Evolutionary conservation across 1,140 invertebrate species (phyloP).

Genomic region (Panulirus ornatus): DNA sequence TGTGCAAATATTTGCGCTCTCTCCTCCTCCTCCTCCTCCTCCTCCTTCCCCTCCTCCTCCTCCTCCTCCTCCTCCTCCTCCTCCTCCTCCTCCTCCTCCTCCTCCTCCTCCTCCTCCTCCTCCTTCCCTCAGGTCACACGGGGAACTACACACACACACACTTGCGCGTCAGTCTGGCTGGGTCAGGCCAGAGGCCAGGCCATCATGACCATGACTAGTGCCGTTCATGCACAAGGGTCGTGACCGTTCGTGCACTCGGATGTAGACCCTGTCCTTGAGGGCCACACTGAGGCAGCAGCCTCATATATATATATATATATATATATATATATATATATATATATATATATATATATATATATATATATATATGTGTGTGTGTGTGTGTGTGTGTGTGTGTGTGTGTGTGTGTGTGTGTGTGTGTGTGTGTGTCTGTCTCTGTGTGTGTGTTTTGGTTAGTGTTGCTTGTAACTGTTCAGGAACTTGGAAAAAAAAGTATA

Average conservation of each 20-base stretch:
- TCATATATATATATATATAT: constrained; percentile 4
- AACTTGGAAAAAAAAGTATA: too few relatives aligned
- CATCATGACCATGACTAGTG: background rate
- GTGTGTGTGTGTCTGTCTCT: constrained; percentile 35
- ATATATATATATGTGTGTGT: constrained; percentile 32
- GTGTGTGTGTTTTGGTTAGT: background rate
- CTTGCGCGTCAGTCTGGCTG: too few relatives aligned
- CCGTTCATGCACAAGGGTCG: too few relatives aligned
- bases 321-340: constrained; percentile 22
- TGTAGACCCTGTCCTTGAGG: too few relatives aligned
- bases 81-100: too few relatives aligned
- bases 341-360: constrained; percentile 32
- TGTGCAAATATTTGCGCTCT: background rate
- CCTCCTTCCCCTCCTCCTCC: background rate
- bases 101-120: background rate
- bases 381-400: background rate
- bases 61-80: background rate
- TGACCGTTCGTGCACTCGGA: too few relatives aligned
- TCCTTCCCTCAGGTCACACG: background rate
- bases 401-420: constrained; percentile 19
- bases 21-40: background rate
- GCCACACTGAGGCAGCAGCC: too few relatives aligned
- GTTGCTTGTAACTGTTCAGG: too few relatives aligned
- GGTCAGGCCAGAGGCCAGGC: background rate
- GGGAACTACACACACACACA: too few relatives aligned